Base-by-base conservation (phyloP, 2,888 invertebrate genomes). In the Thera obeliscata region DNA sequence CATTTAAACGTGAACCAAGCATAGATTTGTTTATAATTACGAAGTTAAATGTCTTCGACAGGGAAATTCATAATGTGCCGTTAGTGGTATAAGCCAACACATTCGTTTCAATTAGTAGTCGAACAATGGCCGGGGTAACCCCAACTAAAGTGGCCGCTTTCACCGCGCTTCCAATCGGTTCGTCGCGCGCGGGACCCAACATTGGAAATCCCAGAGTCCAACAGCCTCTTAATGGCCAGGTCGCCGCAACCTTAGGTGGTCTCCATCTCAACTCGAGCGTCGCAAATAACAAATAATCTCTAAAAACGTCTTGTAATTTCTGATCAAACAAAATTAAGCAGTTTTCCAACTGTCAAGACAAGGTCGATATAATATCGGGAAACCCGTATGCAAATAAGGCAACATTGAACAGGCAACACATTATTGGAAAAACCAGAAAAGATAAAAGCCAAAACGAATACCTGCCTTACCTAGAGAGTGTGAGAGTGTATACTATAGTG, bases 151-250 rank as follows among this genome's bases (percentile, higher is more conserved):
- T 69, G 67, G 71, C 77, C 70, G 87, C 90, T 90, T 90, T 90
- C 91, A 86, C 90, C 83, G 72, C 69, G 71, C 52, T 9, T 8
- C 8, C 61, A 69, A 70, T 67, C 74, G 77, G 76, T 12, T 49
- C 72, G 76, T 69, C 68, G 65, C 71, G 71, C 68, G 65, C 71
- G 71, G 56, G 75, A 71, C 79, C 76, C 74, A 77, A 78, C 69
- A 70, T 67, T 84, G 90, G 91, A 83, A 89, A 86, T 88, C 88
- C 90, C 89, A 87, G 74, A 75, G 76, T 65, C 73, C 76, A 77
- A 71, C 77, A 75, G 76, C 78, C 75, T 80, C 72, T 64, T 72
- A 73, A 71, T 69, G 65, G 74, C 72, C 74, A 64, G 69, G 61
- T 67, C 64, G 67, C 66, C 73, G 73, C 73, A 71, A 62, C 68